Percentiles rank a stretch among this genome's conserved stretches.
These are phyloP conservation scores for Pseudomyrmex dendroicus DNA, from an alignment of 1,140 invertebrate genomes.

Conservation along the genomic window DNA sequence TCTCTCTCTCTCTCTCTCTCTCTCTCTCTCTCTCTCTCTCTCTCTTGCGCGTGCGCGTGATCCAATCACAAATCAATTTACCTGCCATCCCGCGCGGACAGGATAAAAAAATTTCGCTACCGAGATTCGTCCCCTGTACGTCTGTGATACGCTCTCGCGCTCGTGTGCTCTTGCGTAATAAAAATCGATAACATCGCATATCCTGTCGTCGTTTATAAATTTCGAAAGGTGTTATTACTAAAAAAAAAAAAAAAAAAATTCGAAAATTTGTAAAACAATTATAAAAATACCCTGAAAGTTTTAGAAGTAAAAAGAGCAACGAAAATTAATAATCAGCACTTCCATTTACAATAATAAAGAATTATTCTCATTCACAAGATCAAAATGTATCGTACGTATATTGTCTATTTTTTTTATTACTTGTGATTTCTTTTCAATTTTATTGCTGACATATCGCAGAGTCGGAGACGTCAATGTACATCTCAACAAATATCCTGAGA, in stretches of 20 bases:
- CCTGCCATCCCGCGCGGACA: slow-evolving; percentile 64
- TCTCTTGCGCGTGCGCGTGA: slow-evolving; percentile 26
- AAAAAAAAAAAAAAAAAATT: not conserved
- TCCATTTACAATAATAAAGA: no score
- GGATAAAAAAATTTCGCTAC: slow-evolving; percentile 69
- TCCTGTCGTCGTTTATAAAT: slow-evolving; percentile 35
- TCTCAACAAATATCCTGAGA: slow-evolving; percentile 51
- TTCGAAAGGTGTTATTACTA: slow-evolving; percentile 11
- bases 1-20: no score
- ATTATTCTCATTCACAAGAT: slow-evolving; percentile 7
- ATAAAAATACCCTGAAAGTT: slow-evolving; percentile 10
- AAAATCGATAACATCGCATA: slow-evolving; percentile 58
- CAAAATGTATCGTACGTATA: not conserved
- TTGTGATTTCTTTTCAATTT: slow-evolving; percentile 9
- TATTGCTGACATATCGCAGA: not conserved
- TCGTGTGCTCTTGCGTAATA: slow-evolving; percentile 45
- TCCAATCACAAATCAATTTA: slow-evolving; percentile 76
- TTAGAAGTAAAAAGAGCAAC: not conserved
- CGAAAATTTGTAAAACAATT: not conserved
- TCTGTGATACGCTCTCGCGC: slow-evolving; percentile 46
- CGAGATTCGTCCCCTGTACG: slow-evolving; percentile 61
- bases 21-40: no score
- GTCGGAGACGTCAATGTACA: not conserved
- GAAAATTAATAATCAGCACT: no score
- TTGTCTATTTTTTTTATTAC: not conserved